Percentiles rank a stretch among this genome's conserved stretches.
These are phyloP conservation scores for Prolemur simus DNA, from an alignment of 2,113 vertebrate genomes.

Conservation along the genomic window DNA sequence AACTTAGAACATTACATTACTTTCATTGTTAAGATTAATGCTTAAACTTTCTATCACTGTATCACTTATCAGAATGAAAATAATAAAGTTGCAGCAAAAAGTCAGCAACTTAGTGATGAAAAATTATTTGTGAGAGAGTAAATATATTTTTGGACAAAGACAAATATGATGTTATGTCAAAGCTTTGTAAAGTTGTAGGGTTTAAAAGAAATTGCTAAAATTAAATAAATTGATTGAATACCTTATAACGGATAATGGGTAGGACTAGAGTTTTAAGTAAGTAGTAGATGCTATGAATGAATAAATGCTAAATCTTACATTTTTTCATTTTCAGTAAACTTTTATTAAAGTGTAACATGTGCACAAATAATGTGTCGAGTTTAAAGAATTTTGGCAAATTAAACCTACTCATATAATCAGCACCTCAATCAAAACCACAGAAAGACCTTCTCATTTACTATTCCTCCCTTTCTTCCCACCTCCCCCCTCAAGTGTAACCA, in stretches of 20 bases:
- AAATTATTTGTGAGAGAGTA: not conserved
- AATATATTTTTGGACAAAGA: not conserved
- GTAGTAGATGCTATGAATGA: not conserved
- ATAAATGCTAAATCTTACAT: not conserved
- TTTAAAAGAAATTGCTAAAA: conserved; percentile 28
- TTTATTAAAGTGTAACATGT: not conserved
- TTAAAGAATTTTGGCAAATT: not conserved
- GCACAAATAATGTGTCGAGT: not conserved
- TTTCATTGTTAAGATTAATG: conserved; percentile 48
- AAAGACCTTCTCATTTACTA: not conserved
- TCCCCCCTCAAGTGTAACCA: not conserved
- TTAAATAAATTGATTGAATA: not conserved
- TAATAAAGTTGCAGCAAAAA: conserved; percentile 12
- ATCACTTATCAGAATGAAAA: conserved; percentile 26
- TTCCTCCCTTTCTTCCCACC: rapidly evolving
- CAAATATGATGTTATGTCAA: conserved; percentile 22
- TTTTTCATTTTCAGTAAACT: not conserved
- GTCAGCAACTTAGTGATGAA: not conserved
- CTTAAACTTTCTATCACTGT: not conserved
- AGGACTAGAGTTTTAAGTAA: not conserved
- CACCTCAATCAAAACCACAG: not conserved
- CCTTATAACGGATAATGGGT: not conserved
- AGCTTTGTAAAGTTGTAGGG: not conserved
- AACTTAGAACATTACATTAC: not conserved
- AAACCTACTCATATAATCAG: not conserved